Percentiles rank a stretch among this genome's conserved stretches.
These are phyloP conservation scores for Meloidogyne chitwoodi DNA, from an alignment of 1,140 invertebrate genomes.

Conservation along the genomic window DNA sequence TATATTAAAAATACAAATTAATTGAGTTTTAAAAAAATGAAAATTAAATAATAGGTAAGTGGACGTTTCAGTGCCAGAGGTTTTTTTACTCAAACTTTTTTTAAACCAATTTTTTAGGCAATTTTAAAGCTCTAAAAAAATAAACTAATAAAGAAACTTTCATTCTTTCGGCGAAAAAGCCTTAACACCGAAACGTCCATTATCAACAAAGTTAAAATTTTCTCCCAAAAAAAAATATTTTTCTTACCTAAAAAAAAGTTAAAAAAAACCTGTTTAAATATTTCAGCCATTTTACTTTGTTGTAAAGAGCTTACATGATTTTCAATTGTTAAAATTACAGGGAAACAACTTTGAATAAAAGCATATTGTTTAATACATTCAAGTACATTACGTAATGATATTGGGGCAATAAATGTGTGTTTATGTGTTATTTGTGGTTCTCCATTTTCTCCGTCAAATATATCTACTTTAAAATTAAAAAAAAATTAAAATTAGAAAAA, in stretches of 20 bases:
- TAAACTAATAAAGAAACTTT: not conserved
- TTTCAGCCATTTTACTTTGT: constrained; percentile 86
- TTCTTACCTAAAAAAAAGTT: not conserved
- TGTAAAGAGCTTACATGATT: constrained; percentile 92
- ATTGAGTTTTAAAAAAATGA: too few relatives aligned
- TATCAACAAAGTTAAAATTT: too few relatives aligned
- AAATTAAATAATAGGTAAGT: too few relatives aligned
- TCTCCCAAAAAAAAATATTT: constrained; percentile 14
- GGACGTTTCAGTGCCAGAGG: too few relatives aligned
- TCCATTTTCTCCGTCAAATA: constrained; percentile 63
- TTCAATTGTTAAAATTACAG: constrained; percentile 93
- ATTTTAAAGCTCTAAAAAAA: too few relatives aligned
- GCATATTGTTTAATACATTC: constrained; percentile 71
- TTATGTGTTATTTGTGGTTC: constrained; percentile 63
- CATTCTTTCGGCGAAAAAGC: too few relatives aligned
- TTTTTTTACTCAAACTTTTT: too few relatives aligned
- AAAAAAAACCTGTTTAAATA: constrained; percentile 46
- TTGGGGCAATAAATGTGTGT: constrained; percentile 62
- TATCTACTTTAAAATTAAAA: constrained; percentile 61
- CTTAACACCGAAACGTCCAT: too few relatives aligned
- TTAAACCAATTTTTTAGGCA: too few relatives aligned
- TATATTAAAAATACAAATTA: too few relatives aligned
- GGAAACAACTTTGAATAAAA: constrained; percentile 66
- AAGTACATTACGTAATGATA: constrained; percentile 62
- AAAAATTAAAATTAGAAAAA: not conserved